Evolutionary conservation across 1,140 invertebrate species (phyloP).

Genomic region (Anastatus disparis): DNA sequence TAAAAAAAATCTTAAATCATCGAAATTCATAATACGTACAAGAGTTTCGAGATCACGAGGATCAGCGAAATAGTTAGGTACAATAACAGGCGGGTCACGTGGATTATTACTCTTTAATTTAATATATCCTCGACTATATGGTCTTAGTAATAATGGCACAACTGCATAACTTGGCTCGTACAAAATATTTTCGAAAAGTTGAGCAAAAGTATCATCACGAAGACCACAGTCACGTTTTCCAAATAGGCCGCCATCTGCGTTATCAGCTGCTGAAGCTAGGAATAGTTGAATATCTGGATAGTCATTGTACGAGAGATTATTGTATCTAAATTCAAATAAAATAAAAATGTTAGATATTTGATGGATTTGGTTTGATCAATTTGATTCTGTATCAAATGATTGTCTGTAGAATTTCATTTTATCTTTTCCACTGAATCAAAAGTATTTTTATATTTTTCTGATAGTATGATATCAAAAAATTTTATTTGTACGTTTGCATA

Average conservation of each 20-base stretch:
- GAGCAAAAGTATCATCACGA: slow-evolving; percentile 73
- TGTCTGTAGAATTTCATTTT: no score
- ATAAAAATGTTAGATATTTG: no score
- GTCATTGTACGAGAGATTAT: slow-evolving; percentile 61
- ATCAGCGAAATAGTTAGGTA: slow-evolving; percentile 83
- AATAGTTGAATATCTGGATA: slow-evolving; percentile 85
- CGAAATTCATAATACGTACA: slow-evolving; percentile 68
- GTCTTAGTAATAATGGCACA: slow-evolving; percentile 75
- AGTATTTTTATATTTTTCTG: no score
- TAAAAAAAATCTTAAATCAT: no score
- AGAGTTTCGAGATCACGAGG: slow-evolving; percentile 76
- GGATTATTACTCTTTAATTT: slow-evolving; percentile 75
- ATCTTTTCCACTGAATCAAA: no score
- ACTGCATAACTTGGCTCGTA: slow-evolving; percentile 75
- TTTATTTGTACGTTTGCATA: no score
- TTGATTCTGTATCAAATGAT: no score
- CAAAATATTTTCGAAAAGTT: slow-evolving; percentile 75
- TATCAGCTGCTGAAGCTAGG: slow-evolving; percentile 76
- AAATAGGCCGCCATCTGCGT: slow-evolving; percentile 80
- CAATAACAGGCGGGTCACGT: slow-evolving; percentile 77
- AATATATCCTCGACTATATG: slow-evolving; percentile 77
- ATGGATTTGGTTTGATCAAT: no score
- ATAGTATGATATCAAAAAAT: no score
- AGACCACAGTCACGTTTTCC: slow-evolving; percentile 75
- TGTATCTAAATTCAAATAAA: slow-evolving; percentile 48